Base-by-base conservation (phyloP, 2,113 vertebrate species). In the Smithornis capensis region DNA sequence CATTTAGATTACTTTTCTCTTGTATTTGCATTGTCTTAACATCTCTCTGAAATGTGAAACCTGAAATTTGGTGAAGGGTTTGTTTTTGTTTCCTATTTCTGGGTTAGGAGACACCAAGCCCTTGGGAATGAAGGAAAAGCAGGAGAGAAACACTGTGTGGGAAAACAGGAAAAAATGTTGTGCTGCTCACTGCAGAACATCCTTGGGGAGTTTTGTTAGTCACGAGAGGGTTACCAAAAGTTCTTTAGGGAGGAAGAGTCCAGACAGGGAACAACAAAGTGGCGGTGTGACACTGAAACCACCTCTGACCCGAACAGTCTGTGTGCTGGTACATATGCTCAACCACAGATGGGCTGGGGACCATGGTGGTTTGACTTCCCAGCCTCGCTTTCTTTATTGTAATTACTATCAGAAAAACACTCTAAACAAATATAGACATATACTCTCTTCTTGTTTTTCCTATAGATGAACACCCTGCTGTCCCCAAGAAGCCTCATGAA, bases 251-350 rank as follows among this genome's bases (percentile, higher is more conserved):
- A 84, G 19, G 55, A 47, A 70, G 55, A 73, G 60, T 35, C 40
- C 9, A 24, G 45, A 4, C 1, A 3, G 31, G 42, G 29, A 85
- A 24, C 49, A 57, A 29, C 6, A 56, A 45, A 15, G 29, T 78
- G 68, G 21, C 80, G 57, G 25, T 67, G n/a, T 80, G 81, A 38
- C 14, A 17, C 27, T 60, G 62, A 68, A 84, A 84, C 19, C 33
- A 8, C 11, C 25, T 65, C 42, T 82, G 64, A 19, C 56, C 75
- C 40, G 40, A 68, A 14, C 22, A 31, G 7, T 47, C 42, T 31
- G 28, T 16, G 1, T 16, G 37, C 8, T 3, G 1, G 9, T 2
- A 6, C 0, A 0, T 21, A n/a, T 17, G 1, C 17, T 29, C 19
- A 28, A 9, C 28, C 22, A 13, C 12, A 44, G 33, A 8, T 16